phyloP scores from a whole-genome alignment of 92 coral and sea anemone genomes.

The Pocillopora grandis region DNA sequence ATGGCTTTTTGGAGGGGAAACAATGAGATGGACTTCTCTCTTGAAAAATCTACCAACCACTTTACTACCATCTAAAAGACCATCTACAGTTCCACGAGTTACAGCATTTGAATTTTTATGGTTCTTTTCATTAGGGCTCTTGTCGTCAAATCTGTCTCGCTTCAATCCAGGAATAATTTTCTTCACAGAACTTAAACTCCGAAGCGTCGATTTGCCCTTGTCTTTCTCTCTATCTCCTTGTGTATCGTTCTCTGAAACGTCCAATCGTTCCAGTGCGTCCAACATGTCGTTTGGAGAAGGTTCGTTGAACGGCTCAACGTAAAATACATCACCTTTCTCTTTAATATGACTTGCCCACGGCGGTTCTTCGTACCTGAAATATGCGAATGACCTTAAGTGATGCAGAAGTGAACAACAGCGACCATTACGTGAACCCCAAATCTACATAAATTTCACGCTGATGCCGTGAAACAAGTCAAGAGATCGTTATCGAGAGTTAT shows the following conservation, averaged over 20 bases:
- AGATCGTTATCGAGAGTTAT: conserved; percentile 21
- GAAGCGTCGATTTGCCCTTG: conserved; percentile 78
- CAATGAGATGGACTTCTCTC: conserved; percentile 83
- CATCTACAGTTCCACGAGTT: conserved; percentile 55
- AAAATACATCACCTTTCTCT: conserved; percentile 95
- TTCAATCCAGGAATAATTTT: conserved; percentile 74
- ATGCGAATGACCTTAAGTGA: background rate
- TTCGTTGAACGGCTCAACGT: conserved; percentile 82
- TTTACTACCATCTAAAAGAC: conserved; percentile 39
- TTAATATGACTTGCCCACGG: conserved; percentile 93
- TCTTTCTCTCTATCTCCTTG: conserved; percentile 56
- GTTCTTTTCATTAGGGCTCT: conserved; percentile 70
- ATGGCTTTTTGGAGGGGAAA: conserved; percentile 82
- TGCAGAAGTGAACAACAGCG: conserved; percentile 6
- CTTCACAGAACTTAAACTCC: conserved; percentile 77
- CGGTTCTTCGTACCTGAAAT: conserved; percentile 87
- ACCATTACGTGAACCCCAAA: background rate
- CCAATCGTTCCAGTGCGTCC: conserved; percentile 65
- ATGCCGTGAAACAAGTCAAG: conserved; percentile 6
- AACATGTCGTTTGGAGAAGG: conserved; percentile 58
- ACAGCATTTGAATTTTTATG: conserved; percentile 48
- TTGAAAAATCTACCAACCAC: conserved; percentile 55
- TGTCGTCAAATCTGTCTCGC: conserved; percentile 76
- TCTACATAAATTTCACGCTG: conserved; percentile 53
- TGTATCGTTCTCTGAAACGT: conserved; percentile 47